phyloP scores from a whole-genome alignment of 1,140 invertebrate genomes.

The Caenorhabditis remanei region DNA sequence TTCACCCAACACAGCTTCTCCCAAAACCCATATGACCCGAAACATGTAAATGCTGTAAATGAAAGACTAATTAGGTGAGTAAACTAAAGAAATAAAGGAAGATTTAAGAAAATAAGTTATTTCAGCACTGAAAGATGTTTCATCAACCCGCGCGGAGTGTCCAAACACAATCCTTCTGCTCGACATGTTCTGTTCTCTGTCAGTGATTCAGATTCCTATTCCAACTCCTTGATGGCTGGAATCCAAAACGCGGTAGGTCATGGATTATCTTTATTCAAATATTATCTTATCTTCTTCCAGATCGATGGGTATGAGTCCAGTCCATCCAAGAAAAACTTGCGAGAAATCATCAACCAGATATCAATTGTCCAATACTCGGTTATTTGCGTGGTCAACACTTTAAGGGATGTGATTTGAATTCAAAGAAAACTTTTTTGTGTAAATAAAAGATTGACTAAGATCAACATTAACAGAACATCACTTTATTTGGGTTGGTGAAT shows the following conservation, averaged over 20 bases:
- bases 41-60: slow-evolving; percentile 45
- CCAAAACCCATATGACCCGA: slow-evolving; percentile 59
- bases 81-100: too few species aligned
- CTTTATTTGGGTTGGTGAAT: not conserved
- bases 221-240: slow-evolving; percentile 60
- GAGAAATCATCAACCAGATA: slow-evolving; percentile 60
- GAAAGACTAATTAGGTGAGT: slow-evolving; percentile 49
- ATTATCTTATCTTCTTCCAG: slow-evolving; percentile 4
- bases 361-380: slow-evolving; percentile 64
- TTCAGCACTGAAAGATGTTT: slow-evolving; percentile 65
- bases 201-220: slow-evolving; percentile 62
- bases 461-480: not conserved
- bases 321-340: slow-evolving; percentile 23
- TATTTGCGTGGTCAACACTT: slow-evolving; percentile 62
- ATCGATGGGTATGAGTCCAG: slow-evolving; percentile 39
- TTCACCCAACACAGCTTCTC: slow-evolving; percentile 50
- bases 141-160: slow-evolving; percentile 64
- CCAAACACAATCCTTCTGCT: slow-evolving; percentile 37
- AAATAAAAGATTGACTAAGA: not conserved
- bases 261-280: not conserved
- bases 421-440: not conserved
- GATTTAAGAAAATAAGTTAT: not conserved
- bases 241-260: slow-evolving; percentile 59
- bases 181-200: slow-evolving; percentile 65
- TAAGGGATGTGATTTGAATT: slow-evolving; percentile 59